These are phyloP conservation scores for Distichodus sexfasciatus DNA, from an alignment of 2,797 vertebrate genomes.

Conservation along the genomic window DNA sequence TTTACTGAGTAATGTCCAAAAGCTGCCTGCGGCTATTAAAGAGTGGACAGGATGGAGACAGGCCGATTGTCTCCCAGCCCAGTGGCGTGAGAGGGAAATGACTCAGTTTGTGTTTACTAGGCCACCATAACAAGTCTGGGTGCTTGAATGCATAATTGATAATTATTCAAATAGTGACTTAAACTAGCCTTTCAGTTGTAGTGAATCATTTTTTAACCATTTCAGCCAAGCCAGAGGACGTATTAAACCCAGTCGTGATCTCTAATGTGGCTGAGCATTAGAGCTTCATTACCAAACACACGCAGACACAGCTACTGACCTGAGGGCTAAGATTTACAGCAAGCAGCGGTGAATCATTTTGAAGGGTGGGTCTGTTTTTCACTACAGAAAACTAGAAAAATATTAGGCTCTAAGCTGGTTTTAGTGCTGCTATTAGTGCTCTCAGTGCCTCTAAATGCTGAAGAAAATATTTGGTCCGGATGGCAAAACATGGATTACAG, in stretches of 20 bases:
- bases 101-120: slow-evolving; percentile 66
- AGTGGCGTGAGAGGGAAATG: slow-evolving; percentile 49
- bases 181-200: slow-evolving; percentile 66
- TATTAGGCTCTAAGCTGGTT: background rate
- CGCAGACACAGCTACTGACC: background rate
- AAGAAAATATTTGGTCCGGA: no score
- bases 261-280: background rate
- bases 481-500: no score
- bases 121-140: slow-evolving; percentile 64
- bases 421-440: background rate
- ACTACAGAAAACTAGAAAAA: background rate
- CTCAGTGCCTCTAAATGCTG: no score
- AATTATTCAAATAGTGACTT: slow-evolving; percentile 72
- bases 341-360: background rate
- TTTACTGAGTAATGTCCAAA: slow-evolving; percentile 40
- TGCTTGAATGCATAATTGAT: slow-evolving; percentile 66
- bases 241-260: slow-evolving; percentile 27
- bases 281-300: background rate
- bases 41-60: slow-evolving; percentile 57
- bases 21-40: slow-evolving; percentile 47
- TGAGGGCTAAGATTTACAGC: background rate
- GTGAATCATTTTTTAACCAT: slow-evolving; percentile 61
- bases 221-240: slow-evolving; percentile 54
- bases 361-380: background rate
- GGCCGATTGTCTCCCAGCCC: slow-evolving; percentile 52